Percentiles rank a stretch among this genome's conserved stretches.
Evolutionary conservation across 2,113 vertebrate species (phyloP).

Genomic region (Telmatochromis bifrenatus): DNA sequence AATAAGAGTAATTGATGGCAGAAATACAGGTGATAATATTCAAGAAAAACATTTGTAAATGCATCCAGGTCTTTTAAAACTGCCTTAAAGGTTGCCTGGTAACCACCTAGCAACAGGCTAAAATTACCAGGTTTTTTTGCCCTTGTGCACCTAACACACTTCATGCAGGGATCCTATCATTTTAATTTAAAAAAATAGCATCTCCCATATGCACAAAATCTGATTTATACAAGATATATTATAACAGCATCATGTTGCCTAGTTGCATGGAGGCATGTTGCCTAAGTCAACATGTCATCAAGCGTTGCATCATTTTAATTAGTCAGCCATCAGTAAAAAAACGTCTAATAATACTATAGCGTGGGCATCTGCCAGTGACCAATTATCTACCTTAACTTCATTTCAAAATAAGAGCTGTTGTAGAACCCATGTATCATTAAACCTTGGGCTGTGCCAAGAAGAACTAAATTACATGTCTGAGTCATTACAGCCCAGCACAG

Average conservation of each 20-base stretch:
- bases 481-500: neutral
- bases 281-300: neutral
- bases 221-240: neutral
- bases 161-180: neutral
- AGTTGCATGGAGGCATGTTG: neutral
- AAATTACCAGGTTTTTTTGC: neutral
- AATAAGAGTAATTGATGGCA: neutral
- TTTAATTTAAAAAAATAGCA: neutral
- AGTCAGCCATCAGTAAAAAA: accelerated
- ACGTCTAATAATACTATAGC: neutral
- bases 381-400: neutral
- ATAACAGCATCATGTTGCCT: neutral
- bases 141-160: neutral
- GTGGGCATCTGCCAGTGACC: neutral
- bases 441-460: neutral
- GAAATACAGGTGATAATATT: neutral
- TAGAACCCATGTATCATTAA: neutral
- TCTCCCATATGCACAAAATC: neutral
- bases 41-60: neutral
- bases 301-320: neutral
- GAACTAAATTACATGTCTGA: neutral
- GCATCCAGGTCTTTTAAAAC: neutral
- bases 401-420: neutral
- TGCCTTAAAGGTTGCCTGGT: neutral
- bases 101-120: neutral